phyloP scores from a whole-genome alignment of 2,797 vertebrate species.

The Columba guinea region DNA sequence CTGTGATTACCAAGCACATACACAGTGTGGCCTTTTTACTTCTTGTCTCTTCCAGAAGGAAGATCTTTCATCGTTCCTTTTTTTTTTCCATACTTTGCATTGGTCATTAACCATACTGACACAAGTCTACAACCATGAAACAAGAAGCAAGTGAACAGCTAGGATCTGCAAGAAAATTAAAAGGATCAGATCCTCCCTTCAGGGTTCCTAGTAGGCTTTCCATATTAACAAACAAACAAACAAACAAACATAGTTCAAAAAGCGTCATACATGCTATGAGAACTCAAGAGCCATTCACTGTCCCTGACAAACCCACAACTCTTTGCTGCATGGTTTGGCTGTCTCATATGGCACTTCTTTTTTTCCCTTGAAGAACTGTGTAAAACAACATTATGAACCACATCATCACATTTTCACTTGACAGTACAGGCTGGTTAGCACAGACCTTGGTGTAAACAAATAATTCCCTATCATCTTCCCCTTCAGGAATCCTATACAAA shows the following conservation, averaged over 20 bases:
- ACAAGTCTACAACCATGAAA: neutral
- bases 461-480: neutral
- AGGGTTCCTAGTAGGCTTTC: neutral
- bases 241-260: neutral
- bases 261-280: neutral
- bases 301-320: neutral
- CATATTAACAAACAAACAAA: neutral
- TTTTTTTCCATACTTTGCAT: neutral
- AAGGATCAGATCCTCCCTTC: neutral
- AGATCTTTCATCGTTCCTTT: neutral
- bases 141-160: neutral
- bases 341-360: neutral
- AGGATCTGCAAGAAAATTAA: neutral
- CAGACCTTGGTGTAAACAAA: neutral
- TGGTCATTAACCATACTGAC: slow-evolving; percentile 7
- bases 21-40: neutral
- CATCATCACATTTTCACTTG: neutral
- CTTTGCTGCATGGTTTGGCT: neutral
- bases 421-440: neutral
- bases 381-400: neutral
- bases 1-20: neutral
- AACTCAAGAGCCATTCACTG: neutral
- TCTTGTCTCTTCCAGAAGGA: neutral
- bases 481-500: neutral
- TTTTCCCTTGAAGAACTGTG: neutral